Evolutionary conservation across 2,113 vertebrate genomes (phyloP).

Genomic region (Sylvietta virens): DNA sequence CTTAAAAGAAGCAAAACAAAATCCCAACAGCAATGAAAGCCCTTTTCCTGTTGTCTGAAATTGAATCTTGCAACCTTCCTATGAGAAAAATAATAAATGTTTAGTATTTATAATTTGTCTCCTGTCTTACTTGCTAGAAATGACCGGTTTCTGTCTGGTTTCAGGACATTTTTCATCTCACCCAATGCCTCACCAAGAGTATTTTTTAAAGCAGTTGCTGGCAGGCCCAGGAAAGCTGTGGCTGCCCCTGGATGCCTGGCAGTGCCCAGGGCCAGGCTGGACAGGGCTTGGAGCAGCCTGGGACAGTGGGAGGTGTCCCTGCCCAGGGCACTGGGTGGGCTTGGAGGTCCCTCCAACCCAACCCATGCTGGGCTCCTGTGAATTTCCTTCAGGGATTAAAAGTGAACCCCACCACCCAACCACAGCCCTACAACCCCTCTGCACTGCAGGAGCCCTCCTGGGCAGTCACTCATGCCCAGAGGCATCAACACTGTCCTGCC

Average conservation of each 20-base stretch:
- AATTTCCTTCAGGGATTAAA: not conserved
- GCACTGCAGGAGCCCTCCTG: not conserved
- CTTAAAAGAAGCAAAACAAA: not conserved
- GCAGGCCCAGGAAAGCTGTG: not conserved
- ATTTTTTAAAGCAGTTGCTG: not conserved
- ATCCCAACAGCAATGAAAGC: not conserved
- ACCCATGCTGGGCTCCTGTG: not conserved
- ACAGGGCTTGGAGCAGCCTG: not conserved
- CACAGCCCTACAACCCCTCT: not conserved
- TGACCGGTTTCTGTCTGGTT: not conserved
- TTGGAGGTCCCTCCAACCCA: not conserved
- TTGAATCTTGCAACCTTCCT: slow-evolving; percentile 13
- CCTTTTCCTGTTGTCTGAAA: not conserved
- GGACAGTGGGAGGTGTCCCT: fast-evolving
- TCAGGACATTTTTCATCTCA: not conserved
- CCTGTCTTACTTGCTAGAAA: not conserved
- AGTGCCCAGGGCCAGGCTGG: not conserved
- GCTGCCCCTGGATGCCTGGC: not conserved
- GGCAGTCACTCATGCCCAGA: not conserved
- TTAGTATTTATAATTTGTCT: slow-evolving; percentile 45
- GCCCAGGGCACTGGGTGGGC: not conserved
- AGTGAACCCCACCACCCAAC: fast-evolving
- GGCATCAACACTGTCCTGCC: not conserved
- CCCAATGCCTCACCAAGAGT: not conserved
- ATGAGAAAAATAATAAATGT: slow-evolving; percentile 54